phyloP scores from a whole-genome alignment of 2,797 vertebrate species.

The Balearica regulorum region DNA sequence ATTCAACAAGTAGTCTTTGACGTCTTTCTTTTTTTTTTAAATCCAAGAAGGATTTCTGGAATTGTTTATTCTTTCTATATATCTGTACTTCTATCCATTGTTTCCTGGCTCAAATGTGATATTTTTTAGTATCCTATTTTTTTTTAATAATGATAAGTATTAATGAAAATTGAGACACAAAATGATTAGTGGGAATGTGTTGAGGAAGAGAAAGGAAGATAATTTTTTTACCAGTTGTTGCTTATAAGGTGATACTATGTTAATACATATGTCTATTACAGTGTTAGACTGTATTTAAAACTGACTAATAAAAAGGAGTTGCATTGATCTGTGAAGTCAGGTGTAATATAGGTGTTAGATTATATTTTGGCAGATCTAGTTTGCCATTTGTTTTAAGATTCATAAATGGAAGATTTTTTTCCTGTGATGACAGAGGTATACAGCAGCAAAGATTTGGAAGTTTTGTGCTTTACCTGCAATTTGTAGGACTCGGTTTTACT shows the following conservation, averaged over 20 bases:
- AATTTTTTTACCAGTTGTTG: not conserved
- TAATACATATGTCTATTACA: rapidly evolving
- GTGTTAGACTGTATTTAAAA: not conserved
- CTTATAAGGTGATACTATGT: not conserved
- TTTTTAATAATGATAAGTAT: not conserved
- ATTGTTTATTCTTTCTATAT: not conserved
- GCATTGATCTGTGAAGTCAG: not conserved
- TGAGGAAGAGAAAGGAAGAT: not conserved
- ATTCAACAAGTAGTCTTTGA: not conserved
- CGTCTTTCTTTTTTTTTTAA: not conserved
- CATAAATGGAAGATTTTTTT: not conserved
- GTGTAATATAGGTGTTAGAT: not conserved
- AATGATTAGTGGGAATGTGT: not conserved
- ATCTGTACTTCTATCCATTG: not conserved
- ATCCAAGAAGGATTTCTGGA: not conserved
- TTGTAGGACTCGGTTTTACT: not conserved
- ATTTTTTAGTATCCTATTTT: not conserved
- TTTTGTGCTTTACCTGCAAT: not conserved
- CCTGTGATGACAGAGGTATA: not conserved
- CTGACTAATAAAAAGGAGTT: not conserved
- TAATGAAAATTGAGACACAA: not conserved
- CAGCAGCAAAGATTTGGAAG: not conserved
- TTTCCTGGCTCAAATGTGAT: not conserved
- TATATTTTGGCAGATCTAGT: not conserved
- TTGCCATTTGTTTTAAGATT: not conserved